These are phyloP conservation scores for Pomatostomus ruficeps DNA, from an alignment of 2,113 vertebrate species.

Conservation along the genomic window DNA sequence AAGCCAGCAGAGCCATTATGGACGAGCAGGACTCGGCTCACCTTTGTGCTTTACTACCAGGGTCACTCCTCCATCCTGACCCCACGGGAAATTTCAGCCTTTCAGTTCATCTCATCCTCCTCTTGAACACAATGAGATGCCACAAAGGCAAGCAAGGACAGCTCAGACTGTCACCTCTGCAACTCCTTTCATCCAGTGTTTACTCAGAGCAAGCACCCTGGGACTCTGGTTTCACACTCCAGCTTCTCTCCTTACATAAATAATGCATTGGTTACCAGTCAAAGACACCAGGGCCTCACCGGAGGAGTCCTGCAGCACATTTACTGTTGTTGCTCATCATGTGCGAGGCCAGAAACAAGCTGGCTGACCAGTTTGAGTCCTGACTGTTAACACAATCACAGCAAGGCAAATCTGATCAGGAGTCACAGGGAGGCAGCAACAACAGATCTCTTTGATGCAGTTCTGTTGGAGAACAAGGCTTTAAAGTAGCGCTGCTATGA, in stretches of 20 bases:
- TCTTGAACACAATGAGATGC: neutral
- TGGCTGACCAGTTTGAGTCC: neutral
- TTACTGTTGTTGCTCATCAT: neutral
- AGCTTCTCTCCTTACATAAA: neutral
- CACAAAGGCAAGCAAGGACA: neutral
- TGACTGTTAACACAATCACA: neutral
- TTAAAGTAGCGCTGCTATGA: neutral
- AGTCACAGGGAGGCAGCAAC: neutral
- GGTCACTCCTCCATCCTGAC: neutral
- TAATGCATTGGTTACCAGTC: neutral
- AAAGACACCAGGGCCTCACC: neutral
- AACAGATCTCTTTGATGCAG: neutral
- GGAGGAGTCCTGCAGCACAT: neutral
- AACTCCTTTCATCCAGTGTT: neutral
- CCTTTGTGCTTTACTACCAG: neutral
- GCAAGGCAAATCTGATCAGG: neutral
- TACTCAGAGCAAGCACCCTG: neutral
- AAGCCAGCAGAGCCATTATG: neutral
- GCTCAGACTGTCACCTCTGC: neutral
- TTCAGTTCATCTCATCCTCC: neutral
- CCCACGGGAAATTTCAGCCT: neutral
- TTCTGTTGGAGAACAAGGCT: neutral
- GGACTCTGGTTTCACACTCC: slow-evolving; percentile 6
- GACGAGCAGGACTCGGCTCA: neutral
- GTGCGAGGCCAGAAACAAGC: slow-evolving; percentile 1